These are phyloP conservation scores for Ginglymostoma cirratum DNA, from an alignment of 2,113 vertebrate genomes.

Conservation along the genomic window DNA sequence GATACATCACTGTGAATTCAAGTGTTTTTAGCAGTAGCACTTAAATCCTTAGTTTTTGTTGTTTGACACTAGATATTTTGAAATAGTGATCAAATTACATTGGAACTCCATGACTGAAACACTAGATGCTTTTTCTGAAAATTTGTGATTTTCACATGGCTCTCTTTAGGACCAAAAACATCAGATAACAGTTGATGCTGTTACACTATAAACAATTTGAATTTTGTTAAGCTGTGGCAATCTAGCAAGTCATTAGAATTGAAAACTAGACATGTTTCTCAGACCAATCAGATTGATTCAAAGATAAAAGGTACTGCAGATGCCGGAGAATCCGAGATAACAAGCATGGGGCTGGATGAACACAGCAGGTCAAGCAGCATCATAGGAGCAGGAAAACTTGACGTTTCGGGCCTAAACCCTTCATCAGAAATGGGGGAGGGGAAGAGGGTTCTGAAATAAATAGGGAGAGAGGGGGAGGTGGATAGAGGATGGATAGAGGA, in stretches of 20 bases:
- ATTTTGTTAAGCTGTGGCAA: background rate
- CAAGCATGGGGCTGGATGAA: too few relatives aligned
- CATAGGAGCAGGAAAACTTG: too few relatives aligned
- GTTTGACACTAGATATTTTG: background rate
- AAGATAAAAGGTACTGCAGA: too few relatives aligned
- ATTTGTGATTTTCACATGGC: background rate
- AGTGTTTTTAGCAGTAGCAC: background rate
- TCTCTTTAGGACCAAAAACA: too few relatives aligned
- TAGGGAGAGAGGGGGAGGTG: too few relatives aligned
- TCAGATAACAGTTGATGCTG: background rate
- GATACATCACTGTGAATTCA: background rate
- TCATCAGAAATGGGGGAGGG: too few relatives aligned
- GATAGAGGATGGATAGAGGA: too few relatives aligned
- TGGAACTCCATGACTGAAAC: background rate
- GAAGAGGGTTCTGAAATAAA: too few relatives aligned
- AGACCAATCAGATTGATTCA: background rate
- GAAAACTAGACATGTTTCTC: background rate
- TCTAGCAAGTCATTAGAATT: background rate
- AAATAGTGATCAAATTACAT: background rate
- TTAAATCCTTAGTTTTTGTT: background rate
- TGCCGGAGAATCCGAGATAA: too few relatives aligned
- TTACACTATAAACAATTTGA: background rate
- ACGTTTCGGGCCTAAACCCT: too few relatives aligned
- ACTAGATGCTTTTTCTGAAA: background rate
- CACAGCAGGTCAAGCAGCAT: too few relatives aligned